A percentile compares a stretch with the other conserved stretches of the same genome.
These are phyloP conservation scores for Mesitornis unicolor DNA, from an alignment of 2,113 vertebrate genomes.

Conservation along the genomic window DNA sequence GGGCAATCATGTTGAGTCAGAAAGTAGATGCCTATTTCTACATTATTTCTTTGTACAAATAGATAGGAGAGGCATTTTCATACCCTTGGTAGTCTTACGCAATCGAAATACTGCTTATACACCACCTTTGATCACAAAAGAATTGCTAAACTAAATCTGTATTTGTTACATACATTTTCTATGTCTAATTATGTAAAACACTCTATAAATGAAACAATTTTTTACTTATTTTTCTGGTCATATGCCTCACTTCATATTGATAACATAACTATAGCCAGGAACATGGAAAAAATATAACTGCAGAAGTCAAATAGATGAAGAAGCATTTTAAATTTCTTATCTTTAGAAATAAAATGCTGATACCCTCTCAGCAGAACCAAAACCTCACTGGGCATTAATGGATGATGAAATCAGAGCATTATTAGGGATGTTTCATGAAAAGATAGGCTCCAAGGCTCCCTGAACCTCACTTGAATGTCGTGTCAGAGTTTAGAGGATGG, in stretches of 20 bases:
- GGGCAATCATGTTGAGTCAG: neutral
- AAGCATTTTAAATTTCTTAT: neutral
- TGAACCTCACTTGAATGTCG: neutral
- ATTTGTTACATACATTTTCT: neutral
- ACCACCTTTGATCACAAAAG: neutral
- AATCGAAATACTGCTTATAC: neutral
- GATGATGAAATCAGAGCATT: neutral
- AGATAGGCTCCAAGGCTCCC: neutral
- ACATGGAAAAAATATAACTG: neutral
- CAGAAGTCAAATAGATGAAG: neutral
- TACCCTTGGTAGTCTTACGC: neutral
- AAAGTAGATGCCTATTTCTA: neutral
- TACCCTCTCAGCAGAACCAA: neutral
- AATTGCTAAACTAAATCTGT: neutral
- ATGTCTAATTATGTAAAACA: neutral
- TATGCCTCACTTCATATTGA: neutral
- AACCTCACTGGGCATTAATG: neutral
- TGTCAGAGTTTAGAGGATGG: neutral
- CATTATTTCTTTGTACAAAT: fast-evolving
- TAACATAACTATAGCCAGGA: neutral
- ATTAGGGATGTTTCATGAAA: neutral
- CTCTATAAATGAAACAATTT: neutral
- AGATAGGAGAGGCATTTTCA: neutral
- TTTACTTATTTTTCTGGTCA: neutral
- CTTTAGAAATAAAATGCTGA: neutral